These are phyloP conservation scores for Ceyx cyanopectus DNA, from an alignment of 2,113 vertebrate species.

Conservation along the genomic window DNA sequence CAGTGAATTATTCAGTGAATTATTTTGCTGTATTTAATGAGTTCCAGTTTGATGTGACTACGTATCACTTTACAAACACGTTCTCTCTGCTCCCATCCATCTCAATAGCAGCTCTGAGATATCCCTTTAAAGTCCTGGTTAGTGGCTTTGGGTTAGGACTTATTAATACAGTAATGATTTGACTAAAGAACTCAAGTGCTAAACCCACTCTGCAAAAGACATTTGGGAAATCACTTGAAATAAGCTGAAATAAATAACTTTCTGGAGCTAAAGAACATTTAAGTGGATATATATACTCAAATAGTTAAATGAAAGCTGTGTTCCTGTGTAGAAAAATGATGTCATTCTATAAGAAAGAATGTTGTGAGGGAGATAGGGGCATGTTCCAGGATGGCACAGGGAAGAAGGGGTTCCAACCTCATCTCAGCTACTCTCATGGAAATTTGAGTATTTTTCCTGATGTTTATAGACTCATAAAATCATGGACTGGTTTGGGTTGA, in stretches of 20 bases:
- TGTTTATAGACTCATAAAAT: background rate
- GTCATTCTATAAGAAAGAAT: background rate
- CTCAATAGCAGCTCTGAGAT: constrained; percentile 1
- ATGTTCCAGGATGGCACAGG: background rate
- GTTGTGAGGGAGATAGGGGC: background rate
- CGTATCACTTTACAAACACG: constrained; percentile 17
- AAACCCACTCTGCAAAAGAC: constrained; percentile 22
- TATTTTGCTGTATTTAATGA: constrained; percentile 63
- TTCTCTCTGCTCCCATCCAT: constrained; percentile 40
- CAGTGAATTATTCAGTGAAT: constrained; percentile 62
- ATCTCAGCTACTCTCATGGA: background rate
- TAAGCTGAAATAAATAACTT: constrained; percentile 45
- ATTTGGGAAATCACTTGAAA: constrained; percentile 23
- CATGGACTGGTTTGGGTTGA: background rate
- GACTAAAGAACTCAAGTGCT: constrained; percentile 21
- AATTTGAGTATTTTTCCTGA: background rate
- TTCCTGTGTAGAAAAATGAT: background rate
- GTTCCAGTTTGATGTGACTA: constrained; percentile 35
- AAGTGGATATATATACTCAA: background rate
- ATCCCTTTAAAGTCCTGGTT: constrained; percentile 25
- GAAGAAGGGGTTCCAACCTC: background rate
- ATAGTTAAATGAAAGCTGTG: background rate
- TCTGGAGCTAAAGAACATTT: background rate
- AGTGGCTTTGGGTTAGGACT: constrained; percentile 55
- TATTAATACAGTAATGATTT: constrained; percentile 51